A percentile compares a stretch with the other conserved stretches of the same genome.
Conservation (phyloP, 2,888 invertebrate genomes). For the Epirrhoe alternata region DNA sequence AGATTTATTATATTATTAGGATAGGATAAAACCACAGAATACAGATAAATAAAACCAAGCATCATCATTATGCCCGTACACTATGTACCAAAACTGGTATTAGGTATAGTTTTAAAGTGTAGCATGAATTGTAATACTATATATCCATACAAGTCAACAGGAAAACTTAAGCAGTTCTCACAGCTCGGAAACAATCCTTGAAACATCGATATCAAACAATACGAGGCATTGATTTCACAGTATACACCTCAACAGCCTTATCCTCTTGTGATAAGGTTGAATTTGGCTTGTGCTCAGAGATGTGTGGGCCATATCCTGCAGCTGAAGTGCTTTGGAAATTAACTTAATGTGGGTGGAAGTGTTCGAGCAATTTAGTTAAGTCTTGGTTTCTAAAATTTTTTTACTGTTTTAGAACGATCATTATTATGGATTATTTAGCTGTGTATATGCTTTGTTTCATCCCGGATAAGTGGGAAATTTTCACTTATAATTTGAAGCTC, state of each 20-base stretch:
- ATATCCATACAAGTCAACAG: neutral
- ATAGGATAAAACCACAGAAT: too few relatives aligned
- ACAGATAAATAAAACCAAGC: too few relatives aligned
- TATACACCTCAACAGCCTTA: slow-evolving; percentile 18
- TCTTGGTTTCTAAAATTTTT: neutral
- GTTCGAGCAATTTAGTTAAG: slow-evolving; percentile 22
- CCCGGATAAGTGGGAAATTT: too few relatives aligned
- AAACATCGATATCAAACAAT: slow-evolving; percentile 38
- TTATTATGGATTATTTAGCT: too few relatives aligned
- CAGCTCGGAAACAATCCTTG: slow-evolving; percentile 38
- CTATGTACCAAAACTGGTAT: too few relatives aligned
- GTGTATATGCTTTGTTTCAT: too few relatives aligned
- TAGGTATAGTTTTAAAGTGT: too few relatives aligned
- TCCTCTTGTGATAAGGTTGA: slow-evolving; percentile 9
- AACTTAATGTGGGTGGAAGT: slow-evolving; percentile 29
- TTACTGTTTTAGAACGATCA: neutral
- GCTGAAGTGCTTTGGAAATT: slow-evolving; percentile 36
- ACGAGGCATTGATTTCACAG: slow-evolving; percentile 35
- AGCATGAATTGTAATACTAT: too few relatives aligned
- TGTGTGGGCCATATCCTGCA: slow-evolving; percentile 41
- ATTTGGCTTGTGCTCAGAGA: neutral
- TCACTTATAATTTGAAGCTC: too few relatives aligned
- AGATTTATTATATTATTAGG: too few relatives aligned
- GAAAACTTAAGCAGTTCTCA: slow-evolving; percentile 32
- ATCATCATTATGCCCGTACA: too few relatives aligned